Evolutionary conservation across 2,888 invertebrate species (phyloP).

Genomic region (Eurytoma californica): DNA sequence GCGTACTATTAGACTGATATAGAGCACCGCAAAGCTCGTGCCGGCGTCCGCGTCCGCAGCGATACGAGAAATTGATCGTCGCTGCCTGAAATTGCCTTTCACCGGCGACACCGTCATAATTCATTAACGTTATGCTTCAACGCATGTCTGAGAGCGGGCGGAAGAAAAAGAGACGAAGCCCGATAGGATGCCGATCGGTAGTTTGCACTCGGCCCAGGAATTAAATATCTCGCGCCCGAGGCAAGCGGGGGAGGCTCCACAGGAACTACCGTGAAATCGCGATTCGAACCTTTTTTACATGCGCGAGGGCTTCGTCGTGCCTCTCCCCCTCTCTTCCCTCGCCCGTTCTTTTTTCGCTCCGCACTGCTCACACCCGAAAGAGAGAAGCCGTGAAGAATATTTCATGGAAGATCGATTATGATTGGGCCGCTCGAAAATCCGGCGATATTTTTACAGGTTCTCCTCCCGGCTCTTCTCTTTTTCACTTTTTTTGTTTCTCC

Average conservation of each 20-base stretch:
- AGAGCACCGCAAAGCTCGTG: not conserved
- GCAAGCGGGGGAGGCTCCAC: slow-evolving; percentile 34
- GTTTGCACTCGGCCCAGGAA: slow-evolving; percentile 49
- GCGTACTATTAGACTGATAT: not conserved
- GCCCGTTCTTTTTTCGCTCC: not conserved
- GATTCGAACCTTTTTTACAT: slow-evolving; percentile 49
- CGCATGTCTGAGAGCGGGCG: slow-evolving; percentile 55
- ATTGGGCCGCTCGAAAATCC: slow-evolving; percentile 49
- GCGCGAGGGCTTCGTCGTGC: not conserved
- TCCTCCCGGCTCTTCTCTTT: not conserved
- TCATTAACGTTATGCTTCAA: slow-evolving; percentile 66
- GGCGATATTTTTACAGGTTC: slow-evolving; percentile 43
- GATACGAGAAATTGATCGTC: slow-evolving; percentile 50
- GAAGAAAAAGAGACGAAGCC: slow-evolving; percentile 23
- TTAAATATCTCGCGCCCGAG: slow-evolving; percentile 47
- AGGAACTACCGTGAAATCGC: slow-evolving; percentile 58
- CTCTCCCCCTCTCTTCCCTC: slow-evolving; percentile 14
- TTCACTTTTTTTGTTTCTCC: not conserved
- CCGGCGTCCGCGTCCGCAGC: slow-evolving; percentile 6
- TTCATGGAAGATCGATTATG: slow-evolving; percentile 57
- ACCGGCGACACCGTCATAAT: slow-evolving; percentile 59
- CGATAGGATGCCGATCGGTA: slow-evolving; percentile 7
- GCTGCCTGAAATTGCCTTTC: slow-evolving; percentile 51
- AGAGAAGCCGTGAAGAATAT: slow-evolving; percentile 56
- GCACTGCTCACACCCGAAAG: slow-evolving; percentile 15